phyloP scores from a whole-genome alignment of 2,888 invertebrate genomes.

The Cheilosia scutellata region DNA sequence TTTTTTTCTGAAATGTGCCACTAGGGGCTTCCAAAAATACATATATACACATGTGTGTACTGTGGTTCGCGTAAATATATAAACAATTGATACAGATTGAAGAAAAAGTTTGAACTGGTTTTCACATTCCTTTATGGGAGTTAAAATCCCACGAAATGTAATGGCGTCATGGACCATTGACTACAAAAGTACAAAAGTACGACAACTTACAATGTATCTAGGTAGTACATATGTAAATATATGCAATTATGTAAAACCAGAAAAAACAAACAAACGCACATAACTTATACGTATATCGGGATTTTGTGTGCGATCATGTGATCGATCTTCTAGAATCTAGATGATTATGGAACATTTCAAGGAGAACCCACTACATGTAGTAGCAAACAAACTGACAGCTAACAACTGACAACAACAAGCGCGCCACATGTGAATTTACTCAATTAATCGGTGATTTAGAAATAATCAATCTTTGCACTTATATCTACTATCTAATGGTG shows the following conservation, averaged over 20 bases:
- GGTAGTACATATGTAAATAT: background rate
- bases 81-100: constrained; percentile 16
- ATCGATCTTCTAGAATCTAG: constrained; percentile 16
- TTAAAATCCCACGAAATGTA: background rate
- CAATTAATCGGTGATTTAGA: constrained; percentile 16
- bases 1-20: constrained; percentile 20
- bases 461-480: constrained; percentile 39
- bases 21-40: background rate
- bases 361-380: constrained; percentile 12
- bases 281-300: background rate
- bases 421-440: constrained; percentile 13
- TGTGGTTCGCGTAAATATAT: background rate
- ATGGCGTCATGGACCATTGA: background rate
- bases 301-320: constrained; percentile 39
- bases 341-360: constrained; percentile 23
- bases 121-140: background rate
- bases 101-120: constrained; percentile 25
- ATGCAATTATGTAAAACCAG: too few species aligned
- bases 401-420: background rate
- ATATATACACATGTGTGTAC: background rate
- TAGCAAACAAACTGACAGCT: constrained; percentile 9
- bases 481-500: constrained; percentile 4
- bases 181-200: too few species aligned
- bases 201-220: background rate
- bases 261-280: background rate